These are phyloP conservation scores for Arvicanthis niloticus DNA, from an alignment of 2,113 vertebrate genomes.

Conservation along the genomic window DNA sequence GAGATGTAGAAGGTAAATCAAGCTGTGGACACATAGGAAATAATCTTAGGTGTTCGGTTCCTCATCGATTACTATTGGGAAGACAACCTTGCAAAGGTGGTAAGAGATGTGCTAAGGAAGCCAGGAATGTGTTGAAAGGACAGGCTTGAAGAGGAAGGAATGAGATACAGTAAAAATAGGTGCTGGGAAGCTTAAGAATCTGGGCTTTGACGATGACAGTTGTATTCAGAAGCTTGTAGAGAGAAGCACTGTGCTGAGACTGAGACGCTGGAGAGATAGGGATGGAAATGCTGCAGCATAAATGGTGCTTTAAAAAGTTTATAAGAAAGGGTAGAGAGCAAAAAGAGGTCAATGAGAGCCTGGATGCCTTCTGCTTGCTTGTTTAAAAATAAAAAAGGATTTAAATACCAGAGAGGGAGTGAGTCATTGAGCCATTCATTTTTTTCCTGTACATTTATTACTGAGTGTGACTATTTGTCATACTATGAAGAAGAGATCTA, in stretches of 20 bases:
- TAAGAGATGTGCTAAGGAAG: neutral
- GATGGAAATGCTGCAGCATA: neutral
- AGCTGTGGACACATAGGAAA: neutral
- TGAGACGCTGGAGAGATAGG: neutral
- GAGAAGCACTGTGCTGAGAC: neutral
- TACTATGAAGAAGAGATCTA: slow-evolving; percentile 10
- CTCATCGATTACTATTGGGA: neutral
- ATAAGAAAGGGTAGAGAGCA: neutral
- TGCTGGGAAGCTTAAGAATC: neutral
- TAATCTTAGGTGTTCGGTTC: too few relatives aligned
- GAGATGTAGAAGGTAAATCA: neutral
- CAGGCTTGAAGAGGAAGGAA: neutral
- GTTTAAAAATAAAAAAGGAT: slow-evolving; percentile 57
- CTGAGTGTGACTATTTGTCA: neutral
- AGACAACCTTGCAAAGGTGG: neutral
- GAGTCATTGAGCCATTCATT: slow-evolving; percentile 13
- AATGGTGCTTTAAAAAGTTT: neutral
- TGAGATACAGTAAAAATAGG: neutral
- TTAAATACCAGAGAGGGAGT: slow-evolving; percentile 37
- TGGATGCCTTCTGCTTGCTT: slow-evolving; percentile 32
- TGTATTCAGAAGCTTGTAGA: neutral
- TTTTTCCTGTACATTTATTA: neutral
- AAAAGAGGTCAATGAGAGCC: slow-evolving; percentile 45
- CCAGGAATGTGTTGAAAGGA: neutral
- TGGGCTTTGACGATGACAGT: neutral